Evolutionary conservation across 2,113 vertebrate genomes (phyloP).

Genomic region (Hemichromis elongatus): DNA sequence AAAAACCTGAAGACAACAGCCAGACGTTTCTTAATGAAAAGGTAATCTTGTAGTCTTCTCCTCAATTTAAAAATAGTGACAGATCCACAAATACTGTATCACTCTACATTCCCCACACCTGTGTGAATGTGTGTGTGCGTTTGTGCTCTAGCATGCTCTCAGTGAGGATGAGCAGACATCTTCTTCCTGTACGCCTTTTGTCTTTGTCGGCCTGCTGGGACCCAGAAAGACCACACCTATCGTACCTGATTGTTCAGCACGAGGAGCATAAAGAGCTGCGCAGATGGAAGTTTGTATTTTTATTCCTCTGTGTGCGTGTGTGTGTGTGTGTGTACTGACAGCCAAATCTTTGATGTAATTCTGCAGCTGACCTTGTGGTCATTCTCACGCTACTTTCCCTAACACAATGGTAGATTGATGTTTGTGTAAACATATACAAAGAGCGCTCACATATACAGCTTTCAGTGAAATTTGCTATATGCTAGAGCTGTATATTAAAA

Average conservation of each 20-base stretch:
- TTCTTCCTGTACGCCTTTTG: slow-evolving; percentile 53
- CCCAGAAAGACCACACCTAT: slow-evolving; percentile 1
- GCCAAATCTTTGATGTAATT: slow-evolving; percentile 60
- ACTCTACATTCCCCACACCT: not conserved
- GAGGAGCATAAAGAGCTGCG: not conserved
- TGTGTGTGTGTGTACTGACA: not conserved
- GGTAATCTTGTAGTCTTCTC: not conserved
- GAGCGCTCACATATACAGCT: not conserved
- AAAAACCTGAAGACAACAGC: not conserved
- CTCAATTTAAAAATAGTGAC: not conserved
- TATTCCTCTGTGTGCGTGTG: not conserved
- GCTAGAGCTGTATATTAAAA: not conserved
- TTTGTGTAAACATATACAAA: slow-evolving; percentile 2
- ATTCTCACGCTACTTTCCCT: slow-evolving; percentile 43
- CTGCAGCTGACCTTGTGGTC: slow-evolving; percentile 40
- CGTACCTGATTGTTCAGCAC: slow-evolving; percentile 42
- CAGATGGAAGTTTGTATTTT: not conserved
- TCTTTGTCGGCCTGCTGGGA: slow-evolving; percentile 28
- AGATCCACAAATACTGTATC: not conserved
- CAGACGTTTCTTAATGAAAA: not conserved
- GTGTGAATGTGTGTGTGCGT: not conserved
- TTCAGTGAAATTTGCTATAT: not conserved
- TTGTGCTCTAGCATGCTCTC: not conserved
- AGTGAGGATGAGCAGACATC: slow-evolving; percentile 16
- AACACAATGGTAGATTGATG: slow-evolving; percentile 51